Evolutionary conservation across 23 tunicate species (phyloP).

Genomic region (Ciona savignyi): DNA sequence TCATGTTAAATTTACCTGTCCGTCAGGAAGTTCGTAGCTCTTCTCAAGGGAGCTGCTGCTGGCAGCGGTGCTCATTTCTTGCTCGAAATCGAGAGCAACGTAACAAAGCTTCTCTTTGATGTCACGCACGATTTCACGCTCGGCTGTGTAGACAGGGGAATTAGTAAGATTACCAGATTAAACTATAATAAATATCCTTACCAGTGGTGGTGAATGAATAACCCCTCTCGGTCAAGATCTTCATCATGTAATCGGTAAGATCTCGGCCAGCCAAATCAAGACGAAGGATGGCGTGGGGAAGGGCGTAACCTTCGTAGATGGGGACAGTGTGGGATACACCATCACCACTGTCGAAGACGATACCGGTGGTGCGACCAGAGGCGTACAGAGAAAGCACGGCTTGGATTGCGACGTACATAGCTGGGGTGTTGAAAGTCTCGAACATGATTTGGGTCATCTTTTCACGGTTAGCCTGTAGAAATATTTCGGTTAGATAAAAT

Average conservation of each 20-base stretch:
- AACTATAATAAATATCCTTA: no score
- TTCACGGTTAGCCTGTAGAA: not conserved
- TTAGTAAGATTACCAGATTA: no score
- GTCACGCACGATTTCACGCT: conserved; percentile 85
- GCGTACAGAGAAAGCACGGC: not conserved
- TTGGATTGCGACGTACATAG: not conserved
- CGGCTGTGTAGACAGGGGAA: no score
- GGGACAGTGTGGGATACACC: not conserved
- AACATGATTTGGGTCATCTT: conserved; percentile 1
- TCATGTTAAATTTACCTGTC: conserved; percentile 10
- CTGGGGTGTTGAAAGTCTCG: not conserved
- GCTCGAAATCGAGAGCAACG: conserved; percentile 70
- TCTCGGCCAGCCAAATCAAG: not conserved
- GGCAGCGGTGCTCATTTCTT: conserved; percentile 76
- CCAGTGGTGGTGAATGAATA: conserved; percentile 71
- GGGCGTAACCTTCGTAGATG: conserved; percentile 5
- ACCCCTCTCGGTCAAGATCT: conserved; percentile 1
- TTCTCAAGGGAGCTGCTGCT: conserved; percentile 51
- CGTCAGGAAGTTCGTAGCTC: conserved; percentile 23
- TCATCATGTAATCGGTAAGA: not conserved
- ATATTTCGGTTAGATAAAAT: no score
- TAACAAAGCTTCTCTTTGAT: conserved; percentile 59
- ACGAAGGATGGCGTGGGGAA: conserved; percentile 2
- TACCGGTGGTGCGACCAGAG: not conserved
- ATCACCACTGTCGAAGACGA: not conserved